A percentile compares a stretch with the other conserved stretches of the same genome.
These are phyloP conservation scores for Lucinisca nassula DNA, from an alignment of 2,888 invertebrate species.

Conservation along the genomic window DNA sequence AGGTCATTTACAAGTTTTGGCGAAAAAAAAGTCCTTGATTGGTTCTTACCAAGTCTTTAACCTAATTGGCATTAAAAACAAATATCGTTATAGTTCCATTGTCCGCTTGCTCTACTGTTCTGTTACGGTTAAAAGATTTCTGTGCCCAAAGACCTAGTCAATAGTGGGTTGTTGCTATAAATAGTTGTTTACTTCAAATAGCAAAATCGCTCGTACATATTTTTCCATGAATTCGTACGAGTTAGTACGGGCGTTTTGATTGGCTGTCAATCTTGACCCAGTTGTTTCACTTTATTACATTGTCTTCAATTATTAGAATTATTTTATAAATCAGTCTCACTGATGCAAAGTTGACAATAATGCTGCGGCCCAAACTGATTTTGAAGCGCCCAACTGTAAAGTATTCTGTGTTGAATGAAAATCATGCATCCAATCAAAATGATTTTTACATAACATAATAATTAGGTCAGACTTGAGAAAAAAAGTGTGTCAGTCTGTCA, in stretches of 20 bases:
- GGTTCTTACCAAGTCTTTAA: too few species aligned
- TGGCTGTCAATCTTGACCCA: conserved; percentile 56
- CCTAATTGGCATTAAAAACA: too few species aligned
- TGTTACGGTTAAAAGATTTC: background rate
- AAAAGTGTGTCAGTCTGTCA: conserved; percentile 83
- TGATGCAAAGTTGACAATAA: too few species aligned
- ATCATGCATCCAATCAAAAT: conserved; percentile 56
- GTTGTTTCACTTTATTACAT: background rate
- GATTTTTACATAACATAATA: conserved; percentile 10
- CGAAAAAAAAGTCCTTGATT: too few species aligned
- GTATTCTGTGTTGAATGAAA: too few species aligned
- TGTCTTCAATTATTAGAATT: too few species aligned
- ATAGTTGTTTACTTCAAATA: conserved; percentile 70
- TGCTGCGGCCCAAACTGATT: too few species aligned
- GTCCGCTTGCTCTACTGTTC: background rate
- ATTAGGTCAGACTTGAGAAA: conserved; percentile 70
- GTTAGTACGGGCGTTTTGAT: conserved; percentile 40
- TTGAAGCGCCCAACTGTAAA: too few species aligned
- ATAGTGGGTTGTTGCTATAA: conserved; percentile 54
- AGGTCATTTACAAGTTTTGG: too few species aligned
- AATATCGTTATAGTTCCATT: too few species aligned
- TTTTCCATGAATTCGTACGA: conserved; percentile 48
- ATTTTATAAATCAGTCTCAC: too few species aligned
- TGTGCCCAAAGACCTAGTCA: conserved; percentile 4
- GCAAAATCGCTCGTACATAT: conserved; percentile 45